A percentile compares a stretch with the other conserved stretches of the same genome.
Evolutionary conservation across 2,113 vertebrate species (phyloP).

Genomic region (Leptodactylus fuscus): DNA sequence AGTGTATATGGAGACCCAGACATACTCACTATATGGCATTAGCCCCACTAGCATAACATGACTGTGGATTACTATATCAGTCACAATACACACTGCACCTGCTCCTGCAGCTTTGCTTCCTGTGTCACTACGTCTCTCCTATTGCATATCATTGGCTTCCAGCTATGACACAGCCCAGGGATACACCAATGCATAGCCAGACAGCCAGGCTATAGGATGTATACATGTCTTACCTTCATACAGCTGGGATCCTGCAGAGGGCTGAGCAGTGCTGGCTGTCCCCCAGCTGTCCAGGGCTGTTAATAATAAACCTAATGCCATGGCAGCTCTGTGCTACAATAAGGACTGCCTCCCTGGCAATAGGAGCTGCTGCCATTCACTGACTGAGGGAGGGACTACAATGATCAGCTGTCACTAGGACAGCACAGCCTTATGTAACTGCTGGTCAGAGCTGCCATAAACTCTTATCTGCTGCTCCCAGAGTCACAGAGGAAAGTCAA

Average conservation of each 20-base stretch:
- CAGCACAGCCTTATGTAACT: background rate
- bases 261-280: background rate
- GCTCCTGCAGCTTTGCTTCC: background rate
- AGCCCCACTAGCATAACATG: background rate
- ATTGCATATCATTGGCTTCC: background rate
- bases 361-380: background rate
- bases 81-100: background rate
- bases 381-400: background rate
- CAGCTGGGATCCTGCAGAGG: background rate
- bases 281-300: background rate
- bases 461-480: background rate
- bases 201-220: background rate
- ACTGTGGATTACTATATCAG: background rate
- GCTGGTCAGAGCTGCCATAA: background rate
- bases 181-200: background rate
- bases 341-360: slow-evolving; percentile 31
- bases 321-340: background rate
- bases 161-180: background rate
- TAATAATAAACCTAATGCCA: slow-evolving; percentile 30
- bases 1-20: background rate
- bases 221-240: background rate
- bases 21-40: background rate
- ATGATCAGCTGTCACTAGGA: background rate
- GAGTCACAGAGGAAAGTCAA: too few species aligned
- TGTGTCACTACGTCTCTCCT: background rate